phyloP scores from a whole-genome alignment of 1,140 invertebrate species.

The Nephotettix cincticeps region DNA sequence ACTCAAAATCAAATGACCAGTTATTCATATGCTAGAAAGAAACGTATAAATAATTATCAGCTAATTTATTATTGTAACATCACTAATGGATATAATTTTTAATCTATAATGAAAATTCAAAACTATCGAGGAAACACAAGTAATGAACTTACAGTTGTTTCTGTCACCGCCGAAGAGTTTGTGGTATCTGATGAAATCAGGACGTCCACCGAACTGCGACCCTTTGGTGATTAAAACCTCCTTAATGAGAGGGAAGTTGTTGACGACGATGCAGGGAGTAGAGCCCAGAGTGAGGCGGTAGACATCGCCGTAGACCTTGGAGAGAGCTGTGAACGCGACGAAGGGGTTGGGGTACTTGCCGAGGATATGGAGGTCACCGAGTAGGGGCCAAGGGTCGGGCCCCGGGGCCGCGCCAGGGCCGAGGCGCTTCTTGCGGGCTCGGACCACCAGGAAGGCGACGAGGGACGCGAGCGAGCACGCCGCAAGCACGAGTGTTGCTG shows the following conservation, averaged over 20 bases:
- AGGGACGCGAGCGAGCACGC: background rate
- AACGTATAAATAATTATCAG: no score
- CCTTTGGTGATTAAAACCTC: conserved; percentile 81
- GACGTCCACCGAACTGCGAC: conserved; percentile 74
- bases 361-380: conserved; percentile 70
- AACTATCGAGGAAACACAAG: no score
- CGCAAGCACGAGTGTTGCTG: background rate
- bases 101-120: no score
- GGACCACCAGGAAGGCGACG: background rate
- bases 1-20: no score
- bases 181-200: conserved; percentile 74
- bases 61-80: no score
- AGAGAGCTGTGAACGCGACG: conserved; percentile 65
- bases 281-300: conserved; percentile 70
- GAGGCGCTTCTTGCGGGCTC: background rate
- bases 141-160: conserved; percentile 70
- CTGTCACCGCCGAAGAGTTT: conserved; percentile 71
- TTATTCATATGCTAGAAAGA: no score
- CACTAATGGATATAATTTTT: no score
- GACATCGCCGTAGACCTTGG: conserved; percentile 71
- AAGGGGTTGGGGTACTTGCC: conserved; percentile 66
- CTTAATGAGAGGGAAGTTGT: conserved; percentile 68
- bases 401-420: conserved; percentile 51
- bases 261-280: conserved; percentile 72
- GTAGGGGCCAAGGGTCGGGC: conserved; percentile 64